phyloP scores from a whole-genome alignment of 1,140 invertebrate species.

The Solenopsis invicta region DNA sequence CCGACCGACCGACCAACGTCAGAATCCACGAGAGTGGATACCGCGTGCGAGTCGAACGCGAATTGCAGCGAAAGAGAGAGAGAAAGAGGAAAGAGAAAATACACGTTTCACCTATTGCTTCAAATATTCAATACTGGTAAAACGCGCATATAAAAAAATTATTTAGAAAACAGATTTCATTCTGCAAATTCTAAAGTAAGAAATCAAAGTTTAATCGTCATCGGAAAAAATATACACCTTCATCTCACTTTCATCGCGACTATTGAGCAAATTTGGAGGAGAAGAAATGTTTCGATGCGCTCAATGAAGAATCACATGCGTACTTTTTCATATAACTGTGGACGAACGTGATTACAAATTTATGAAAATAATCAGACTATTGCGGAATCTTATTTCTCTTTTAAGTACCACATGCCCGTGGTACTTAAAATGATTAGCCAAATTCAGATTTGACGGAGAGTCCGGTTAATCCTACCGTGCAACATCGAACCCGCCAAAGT shows the following conservation, averaged over 20 bases:
- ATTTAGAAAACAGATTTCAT: no score
- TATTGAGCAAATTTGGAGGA: neutral
- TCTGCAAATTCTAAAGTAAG: no score
- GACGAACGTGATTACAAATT: neutral
- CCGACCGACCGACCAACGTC: conserved; percentile 25
- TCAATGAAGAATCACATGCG: neutral
- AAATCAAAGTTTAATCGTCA: neutral
- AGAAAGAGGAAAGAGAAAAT: neutral
- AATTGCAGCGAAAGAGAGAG: neutral
- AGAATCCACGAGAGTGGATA: conserved; percentile 8
- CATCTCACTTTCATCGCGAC: neutral
- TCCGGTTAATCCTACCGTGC: neutral
- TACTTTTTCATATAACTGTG: neutral
- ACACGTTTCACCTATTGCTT: neutral
- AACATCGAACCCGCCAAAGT: neutral
- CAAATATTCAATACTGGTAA: neutral
- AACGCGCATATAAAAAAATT: neutral
- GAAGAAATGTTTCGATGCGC: neutral
- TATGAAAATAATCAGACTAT: neutral
- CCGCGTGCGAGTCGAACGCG: neutral
- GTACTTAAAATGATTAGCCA: neutral
- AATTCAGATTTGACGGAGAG: neutral
- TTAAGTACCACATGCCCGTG: neutral
- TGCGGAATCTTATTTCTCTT: neutral
- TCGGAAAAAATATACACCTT: neutral